phyloP scores from a whole-genome alignment of 2,797 vertebrate species.

The Anas capensis region DNA sequence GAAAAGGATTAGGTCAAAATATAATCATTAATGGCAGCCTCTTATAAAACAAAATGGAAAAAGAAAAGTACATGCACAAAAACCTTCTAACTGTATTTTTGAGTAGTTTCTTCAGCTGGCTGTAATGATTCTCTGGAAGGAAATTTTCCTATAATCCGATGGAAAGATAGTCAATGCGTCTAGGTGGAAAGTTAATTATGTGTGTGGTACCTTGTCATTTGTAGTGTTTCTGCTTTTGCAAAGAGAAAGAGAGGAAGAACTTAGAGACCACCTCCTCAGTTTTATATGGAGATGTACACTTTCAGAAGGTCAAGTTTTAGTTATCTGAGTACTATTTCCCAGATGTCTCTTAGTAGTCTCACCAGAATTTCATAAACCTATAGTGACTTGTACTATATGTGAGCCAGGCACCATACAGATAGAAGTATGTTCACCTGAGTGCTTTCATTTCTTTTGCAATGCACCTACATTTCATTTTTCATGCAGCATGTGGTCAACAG shows the following conservation, averaged over 20 bases:
- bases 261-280: neutral
- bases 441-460: neutral
- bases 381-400: neutral
- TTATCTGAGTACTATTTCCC: neutral
- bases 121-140: neutral
- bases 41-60: neutral
- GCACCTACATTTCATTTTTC: neutral
- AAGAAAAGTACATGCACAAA: neutral
- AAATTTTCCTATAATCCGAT: neutral
- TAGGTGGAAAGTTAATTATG: neutral
- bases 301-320: neutral
- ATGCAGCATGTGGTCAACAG: neutral
- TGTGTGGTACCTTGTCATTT: neutral
- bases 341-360: neutral
- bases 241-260: neutral
- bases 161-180: neutral
- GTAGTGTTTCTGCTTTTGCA: neutral
- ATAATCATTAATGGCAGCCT: neutral
- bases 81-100: neutral
- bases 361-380: neutral
- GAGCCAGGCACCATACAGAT: fast-evolving
- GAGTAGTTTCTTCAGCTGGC: neutral
- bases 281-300: neutral
- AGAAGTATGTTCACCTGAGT: neutral
- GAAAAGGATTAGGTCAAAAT: neutral